Percentiles rank a stretch among this genome's conserved stretches.
These are phyloP conservation scores for Hypselothyrea guttata DNA, from an alignment of 2,888 invertebrate genomes.

Conservation along the genomic window DNA sequence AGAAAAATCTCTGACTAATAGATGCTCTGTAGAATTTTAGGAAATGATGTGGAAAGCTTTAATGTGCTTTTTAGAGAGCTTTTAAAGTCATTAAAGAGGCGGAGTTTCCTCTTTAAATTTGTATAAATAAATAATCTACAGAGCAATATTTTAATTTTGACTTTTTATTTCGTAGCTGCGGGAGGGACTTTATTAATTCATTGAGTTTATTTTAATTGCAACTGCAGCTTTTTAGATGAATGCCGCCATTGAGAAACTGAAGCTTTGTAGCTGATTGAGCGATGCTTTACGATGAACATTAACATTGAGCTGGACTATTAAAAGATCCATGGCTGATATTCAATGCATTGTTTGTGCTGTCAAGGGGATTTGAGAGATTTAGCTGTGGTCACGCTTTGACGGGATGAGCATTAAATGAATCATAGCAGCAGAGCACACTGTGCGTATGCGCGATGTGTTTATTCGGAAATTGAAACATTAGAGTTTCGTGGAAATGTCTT, in stretches of 20 bases:
- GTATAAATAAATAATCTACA: no score
- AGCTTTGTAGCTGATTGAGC: slow-evolving; percentile 56
- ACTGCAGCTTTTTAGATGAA: slow-evolving; percentile 56
- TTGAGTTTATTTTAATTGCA: slow-evolving; percentile 79
- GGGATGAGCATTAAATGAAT: slow-evolving; percentile 37
- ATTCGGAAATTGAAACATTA: slow-evolving; percentile 25
- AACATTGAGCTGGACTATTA: slow-evolving; percentile 46
- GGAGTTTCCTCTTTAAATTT: no score
- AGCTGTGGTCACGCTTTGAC: slow-evolving; percentile 43
- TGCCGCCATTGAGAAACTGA: slow-evolving; percentile 52
- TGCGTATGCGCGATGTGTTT: slow-evolving; percentile 51
- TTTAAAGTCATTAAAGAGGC: no score
- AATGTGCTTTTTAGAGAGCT: background rate
- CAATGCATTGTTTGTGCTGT: slow-evolving; percentile 26
- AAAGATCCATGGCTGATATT: slow-evolving; percentile 50
- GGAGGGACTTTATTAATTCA: slow-evolving; percentile 80
- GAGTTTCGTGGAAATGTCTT: slow-evolving; percentile 30
- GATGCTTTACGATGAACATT: slow-evolving; percentile 66
- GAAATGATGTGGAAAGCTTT: background rate
- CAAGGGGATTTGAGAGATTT: slow-evolving; percentile 38
- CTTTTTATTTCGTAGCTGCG: slow-evolving; percentile 21
- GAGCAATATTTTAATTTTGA: no score
- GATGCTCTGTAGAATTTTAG: slow-evolving; percentile 15
- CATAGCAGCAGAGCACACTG: slow-evolving; percentile 31
- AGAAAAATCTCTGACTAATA: slow-evolving; percentile 15